Base-by-base conservation (phyloP, 2,113 vertebrate genomes). In the Anolis carolinensis region DNA sequence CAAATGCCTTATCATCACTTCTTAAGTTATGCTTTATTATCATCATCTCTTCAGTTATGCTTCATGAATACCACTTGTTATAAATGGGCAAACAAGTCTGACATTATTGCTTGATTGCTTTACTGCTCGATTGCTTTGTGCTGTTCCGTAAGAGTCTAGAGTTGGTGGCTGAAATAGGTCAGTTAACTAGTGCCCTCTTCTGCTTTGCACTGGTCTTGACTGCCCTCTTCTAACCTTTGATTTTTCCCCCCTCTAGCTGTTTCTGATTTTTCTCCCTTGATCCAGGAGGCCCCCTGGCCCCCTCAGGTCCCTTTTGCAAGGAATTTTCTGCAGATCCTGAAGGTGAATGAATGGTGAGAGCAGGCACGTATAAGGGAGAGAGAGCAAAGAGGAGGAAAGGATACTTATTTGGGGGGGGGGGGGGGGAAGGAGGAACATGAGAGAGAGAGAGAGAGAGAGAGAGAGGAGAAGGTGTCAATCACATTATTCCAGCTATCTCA, bases 381-480 rank as follows among this genome's bases (percentile, higher is more conserved):
- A 84, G 25, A 76, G 78, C 84, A 27, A 77, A n/a, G 63, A 34
- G 5, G 0, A 13, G 62, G 39, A 20, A 62, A 70, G 36, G 70
- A 44, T 78, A 93, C 90, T 91, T 87, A 91, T 93, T 91, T 88
- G 93, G 94, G 21, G 96, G 96, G 25, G 88, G 93, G 94, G 21
- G 96, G 96, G 25, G 39, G 62, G 9, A 23, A 13, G 52, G n/a
- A 62, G 78, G 52, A 59, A 59, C 55, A 16, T 59, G 55, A 44
- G 59, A 20, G 7, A 62, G 63, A 65, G 63, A 65, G 16, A 65
- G 16, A 25, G 65, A 30, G 93, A 90, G 93, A 85, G 89, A 96
- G 93, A 95, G 94, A 92, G 96, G 93, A 96, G 97, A 75, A 96
- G 93, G 95, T 95, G 96, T 96, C 96, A 97, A 95, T 95, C 96